Evolutionary conservation across 2,797 vertebrate genomes (phyloP).

Genomic region (Poecilia wingei): DNA sequence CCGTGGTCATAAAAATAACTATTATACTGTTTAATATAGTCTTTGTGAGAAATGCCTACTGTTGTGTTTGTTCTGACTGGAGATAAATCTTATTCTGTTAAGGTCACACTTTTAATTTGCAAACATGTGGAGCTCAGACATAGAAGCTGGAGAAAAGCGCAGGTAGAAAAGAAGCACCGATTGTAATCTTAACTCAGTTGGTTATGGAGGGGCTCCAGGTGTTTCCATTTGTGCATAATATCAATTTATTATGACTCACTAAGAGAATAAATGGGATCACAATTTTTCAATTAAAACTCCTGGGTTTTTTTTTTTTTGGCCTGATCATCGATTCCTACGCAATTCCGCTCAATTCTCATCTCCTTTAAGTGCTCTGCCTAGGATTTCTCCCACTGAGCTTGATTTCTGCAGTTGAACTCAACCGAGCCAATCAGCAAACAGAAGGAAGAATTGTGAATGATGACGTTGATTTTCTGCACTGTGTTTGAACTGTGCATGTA

Average conservation of each 20-base stretch:
- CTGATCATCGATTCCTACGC: no score
- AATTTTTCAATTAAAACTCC: conserved; percentile 17
- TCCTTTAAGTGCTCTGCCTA: no score
- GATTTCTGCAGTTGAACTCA: no score
- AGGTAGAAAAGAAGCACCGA: conserved; percentile 25
- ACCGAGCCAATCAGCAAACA: no score
- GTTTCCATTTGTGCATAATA: conserved; percentile 59
- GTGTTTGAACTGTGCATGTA: no score
- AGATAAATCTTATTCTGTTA: conserved; percentile 49
- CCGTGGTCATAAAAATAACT: conserved; percentile 2
- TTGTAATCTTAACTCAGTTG: conserved; percentile 63
- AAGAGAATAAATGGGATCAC: conserved; percentile 54
- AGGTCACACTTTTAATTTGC: conserved; percentile 63
- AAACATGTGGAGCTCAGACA: conserved; percentile 58
- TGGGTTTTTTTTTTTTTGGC: neutral
- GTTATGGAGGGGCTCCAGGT: conserved; percentile 69
- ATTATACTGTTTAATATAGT: conserved; percentile 33
- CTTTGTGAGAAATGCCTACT: conserved; percentile 51
- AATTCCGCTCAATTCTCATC: no score
- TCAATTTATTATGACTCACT: conserved; percentile 67
- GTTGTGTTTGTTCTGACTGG: conserved; percentile 49
- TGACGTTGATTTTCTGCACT: no score
- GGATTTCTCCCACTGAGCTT: no score
- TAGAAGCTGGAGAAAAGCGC: conserved; percentile 12
- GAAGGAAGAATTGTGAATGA: no score